Percentiles rank a stretch among this genome's conserved stretches.
These are phyloP conservation scores for Stylophora pistillata DNA, from an alignment of 64 coral and sea anemone genomes.

Conservation along the genomic window DNA sequence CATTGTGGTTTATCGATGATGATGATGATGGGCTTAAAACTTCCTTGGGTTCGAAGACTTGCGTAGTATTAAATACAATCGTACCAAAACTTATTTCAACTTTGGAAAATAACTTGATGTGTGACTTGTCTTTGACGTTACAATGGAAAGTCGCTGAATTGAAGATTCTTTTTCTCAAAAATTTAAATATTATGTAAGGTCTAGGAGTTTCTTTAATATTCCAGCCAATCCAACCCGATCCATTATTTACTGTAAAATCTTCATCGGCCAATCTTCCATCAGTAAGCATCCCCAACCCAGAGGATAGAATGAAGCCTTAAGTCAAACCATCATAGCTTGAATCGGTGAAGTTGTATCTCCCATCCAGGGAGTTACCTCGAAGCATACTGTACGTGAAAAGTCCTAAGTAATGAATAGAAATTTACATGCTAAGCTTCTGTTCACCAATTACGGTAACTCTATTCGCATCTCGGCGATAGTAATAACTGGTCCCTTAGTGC, in stretches of 20 bases:
- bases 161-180: conserved; percentile 49
- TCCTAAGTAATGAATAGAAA: no score
- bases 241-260: neutral
- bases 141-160: conserved; percentile 48
- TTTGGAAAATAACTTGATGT: conserved; percentile 52
- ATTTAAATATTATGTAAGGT: conserved; percentile 64
- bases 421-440: no score
- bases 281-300: conserved; percentile 61
- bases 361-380: no score
- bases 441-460: no score
- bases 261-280: conserved; percentile 30
- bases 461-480: no score
- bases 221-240: conserved; percentile 54
- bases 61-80: neutral
- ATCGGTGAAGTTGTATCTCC: conserved; percentile 30
- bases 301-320: neutral
- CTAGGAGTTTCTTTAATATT: neutral
- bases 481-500: no score
- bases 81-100: conserved; percentile 41
- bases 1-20: conserved; percentile 44
- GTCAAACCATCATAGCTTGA: conserved; percentile 54
- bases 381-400: no score
- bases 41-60: neutral
- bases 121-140: conserved; percentile 34
- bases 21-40: conserved; percentile 19